Evolutionary conservation across 2,888 invertebrate genomes (phyloP).

Genomic region (Andrena hattorfiana): DNA sequence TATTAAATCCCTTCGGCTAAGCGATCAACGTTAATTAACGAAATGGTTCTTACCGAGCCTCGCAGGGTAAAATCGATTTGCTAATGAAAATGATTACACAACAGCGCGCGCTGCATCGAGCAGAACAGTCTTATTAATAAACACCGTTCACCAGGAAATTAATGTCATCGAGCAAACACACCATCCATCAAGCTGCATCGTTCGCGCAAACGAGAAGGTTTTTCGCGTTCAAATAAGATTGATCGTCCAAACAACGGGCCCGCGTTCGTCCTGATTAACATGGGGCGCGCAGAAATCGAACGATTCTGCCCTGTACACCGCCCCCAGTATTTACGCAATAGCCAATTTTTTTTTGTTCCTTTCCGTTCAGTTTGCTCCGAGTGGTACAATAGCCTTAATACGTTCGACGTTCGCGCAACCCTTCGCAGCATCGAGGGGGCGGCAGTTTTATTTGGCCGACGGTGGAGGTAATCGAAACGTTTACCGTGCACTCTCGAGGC

Average conservation of each 20-base stretch:
- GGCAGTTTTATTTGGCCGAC: constrained; percentile 52
- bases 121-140: constrained; percentile 17
- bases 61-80: constrained; percentile 3
- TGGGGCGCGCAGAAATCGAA: constrained; percentile 24
- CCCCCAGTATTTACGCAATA: constrained; percentile 58
- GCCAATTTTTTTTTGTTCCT: constrained; percentile 22
- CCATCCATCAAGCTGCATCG: neutral
- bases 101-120: neutral
- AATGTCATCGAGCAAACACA: constrained; percentile 10
- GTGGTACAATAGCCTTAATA: constrained; percentile 55
- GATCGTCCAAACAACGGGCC: constrained; percentile 34
- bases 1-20: neutral
- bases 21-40: neutral
- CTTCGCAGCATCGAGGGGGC: constrained; percentile 7
- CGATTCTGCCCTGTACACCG: constrained; percentile 20
- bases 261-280: constrained; percentile 49
- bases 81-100: neutral
- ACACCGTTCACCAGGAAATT: constrained; percentile 24
- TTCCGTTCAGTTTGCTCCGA: constrained; percentile 28
- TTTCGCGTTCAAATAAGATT: constrained; percentile 27
- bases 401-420: constrained; percentile 41
- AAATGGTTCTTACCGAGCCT: constrained; percentile 1
- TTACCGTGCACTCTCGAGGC: constrained; percentile 61
- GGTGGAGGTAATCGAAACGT: constrained; percentile 59
- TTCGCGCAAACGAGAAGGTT: constrained; percentile 23